Conservation (phyloP, 2,888 invertebrate genomes). For the Bedellia somnulentella region DNA sequence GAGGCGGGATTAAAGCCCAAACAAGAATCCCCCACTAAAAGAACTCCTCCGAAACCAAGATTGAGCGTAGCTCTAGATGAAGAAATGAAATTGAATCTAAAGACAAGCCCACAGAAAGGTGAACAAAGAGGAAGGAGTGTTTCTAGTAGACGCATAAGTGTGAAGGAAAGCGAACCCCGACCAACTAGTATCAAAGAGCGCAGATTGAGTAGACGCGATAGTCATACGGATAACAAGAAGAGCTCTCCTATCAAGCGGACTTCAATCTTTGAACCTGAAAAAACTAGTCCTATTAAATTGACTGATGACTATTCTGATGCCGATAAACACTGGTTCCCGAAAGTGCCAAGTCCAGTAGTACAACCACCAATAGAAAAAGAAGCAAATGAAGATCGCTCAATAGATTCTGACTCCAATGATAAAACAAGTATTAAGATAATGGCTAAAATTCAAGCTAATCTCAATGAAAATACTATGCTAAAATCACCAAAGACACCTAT, state of each 20-base stretch:
- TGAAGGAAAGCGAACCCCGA: constrained; percentile 13
- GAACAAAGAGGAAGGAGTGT: constrained; percentile 37
- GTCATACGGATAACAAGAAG: constrained; percentile 14
- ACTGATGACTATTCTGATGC: constrained; percentile 24
- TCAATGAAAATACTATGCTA: constrained; percentile 53
- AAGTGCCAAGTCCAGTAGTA: constrained; percentile 35
- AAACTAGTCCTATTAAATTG: constrained; percentile 21
- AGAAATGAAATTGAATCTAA: no score
- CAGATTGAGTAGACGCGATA: neutral
- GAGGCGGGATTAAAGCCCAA: constrained; percentile 59
- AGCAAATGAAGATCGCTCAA: constrained; percentile 46
- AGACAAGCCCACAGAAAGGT: constrained; percentile 50
- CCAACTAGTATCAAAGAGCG: constrained; percentile 15
- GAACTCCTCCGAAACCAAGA: no score
- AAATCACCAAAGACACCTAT: constrained; percentile 53
- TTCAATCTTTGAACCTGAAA: constrained; percentile 16
- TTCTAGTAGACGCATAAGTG: constrained; percentile 14
- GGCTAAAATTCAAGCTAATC: constrained; percentile 48
- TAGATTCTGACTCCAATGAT: constrained; percentile 40
- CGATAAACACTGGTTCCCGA: constrained; percentile 42
- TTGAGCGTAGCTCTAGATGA: no score
- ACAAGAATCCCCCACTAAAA: constrained; percentile 31
- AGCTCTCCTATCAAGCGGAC: constrained; percentile 23
- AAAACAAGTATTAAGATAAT: constrained; percentile 50
- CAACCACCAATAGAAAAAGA: constrained; percentile 48